Conservation (phyloP, 2,797 vertebrate genomes). For the Diglossa cyanea region DNA sequence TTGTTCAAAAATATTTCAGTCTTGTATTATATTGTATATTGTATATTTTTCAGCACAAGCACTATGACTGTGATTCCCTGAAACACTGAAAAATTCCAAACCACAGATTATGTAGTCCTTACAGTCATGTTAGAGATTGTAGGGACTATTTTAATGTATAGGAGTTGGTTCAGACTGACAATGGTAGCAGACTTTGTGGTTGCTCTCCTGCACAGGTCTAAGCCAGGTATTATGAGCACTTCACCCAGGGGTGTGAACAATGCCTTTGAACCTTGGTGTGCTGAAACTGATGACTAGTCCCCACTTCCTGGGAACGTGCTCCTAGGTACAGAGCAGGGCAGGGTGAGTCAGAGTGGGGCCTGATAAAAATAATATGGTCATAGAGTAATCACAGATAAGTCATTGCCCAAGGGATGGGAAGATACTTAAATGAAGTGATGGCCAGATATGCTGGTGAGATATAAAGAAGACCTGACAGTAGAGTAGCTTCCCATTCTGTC, state of each 20-base stretch:
- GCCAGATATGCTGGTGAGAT: background rate
- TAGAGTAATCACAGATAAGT: slow-evolving; percentile 25
- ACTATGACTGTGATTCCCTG: slow-evolving; percentile 25
- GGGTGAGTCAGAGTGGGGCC: slow-evolving; percentile 38
- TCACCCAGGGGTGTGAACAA: background rate
- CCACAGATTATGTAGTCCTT: background rate
- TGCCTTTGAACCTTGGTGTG: background rate
- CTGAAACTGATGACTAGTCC: slow-evolving; percentile 17
- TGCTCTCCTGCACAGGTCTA: background rate
- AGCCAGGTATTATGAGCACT: background rate
- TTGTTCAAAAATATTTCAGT: slow-evolving; percentile 20
- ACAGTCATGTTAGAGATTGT: background rate
- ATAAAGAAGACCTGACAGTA: background rate
- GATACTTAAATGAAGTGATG: background rate
- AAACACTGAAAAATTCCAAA: slow-evolving; percentile 51
- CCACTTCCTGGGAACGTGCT: slow-evolving; percentile 38
- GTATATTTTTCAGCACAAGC: slow-evolving; percentile 52
- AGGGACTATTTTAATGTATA: background rate
- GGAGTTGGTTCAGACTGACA: background rate
- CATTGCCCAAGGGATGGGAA: background rate
- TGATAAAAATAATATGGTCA: slow-evolving; percentile 45
- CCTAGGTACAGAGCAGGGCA: background rate
- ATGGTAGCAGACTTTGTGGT: background rate
- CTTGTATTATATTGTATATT: background rate
- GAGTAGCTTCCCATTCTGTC: slow-evolving; percentile 4